Evolutionary conservation across 2,888 invertebrate genomes (phyloP), one percentile per base, ranked within the genome.

Genomic region (Phalangium opilio): DNA sequence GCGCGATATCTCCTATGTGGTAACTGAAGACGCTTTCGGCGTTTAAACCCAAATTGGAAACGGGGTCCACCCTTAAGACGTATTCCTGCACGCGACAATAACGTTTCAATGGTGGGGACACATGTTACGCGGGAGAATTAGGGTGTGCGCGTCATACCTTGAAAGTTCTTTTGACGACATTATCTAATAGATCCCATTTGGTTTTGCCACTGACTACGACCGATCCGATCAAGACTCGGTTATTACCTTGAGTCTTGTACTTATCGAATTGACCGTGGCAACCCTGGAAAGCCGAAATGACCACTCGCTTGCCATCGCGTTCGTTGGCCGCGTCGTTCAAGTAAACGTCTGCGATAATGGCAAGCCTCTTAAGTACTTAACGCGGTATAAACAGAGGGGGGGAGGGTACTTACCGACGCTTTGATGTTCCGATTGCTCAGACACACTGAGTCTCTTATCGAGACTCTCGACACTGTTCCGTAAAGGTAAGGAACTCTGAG

Each of bases 131-230:
- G n/a, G n/a, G n/a, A n/a, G n/a, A n/a, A n/a, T n/a, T n/a, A n/a
- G n/a, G n/a, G n/a, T n/a, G n/a, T n/a, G n/a, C n/a, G n/a, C n/a
- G n/a, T n/a, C n/a, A n/a, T n/a, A 50, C 68, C 67, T 91, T 91
- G 66, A 93, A 91, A 45, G 86, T 82, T 66, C 86, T 79, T 59
- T 85, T 75, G 53, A 93, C 83, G 58, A 84, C 81, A 59, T 83
- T 82, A 69, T 95, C 93, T 60, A 95, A 71, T 63, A 85, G 82
- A 64, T 87, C 86, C 95, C 93, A 95, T 48, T 84, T 85, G 0
- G 89, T 90, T 66, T 89, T 86, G 50, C 86, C 84, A 57, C 86
- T 84, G 54, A 93, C 83, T 61, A 81, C 83, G 2, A 91, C 80
- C 59, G 78, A 81, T 10, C 90, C 90, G 62, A 93, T 83, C 4